phyloP scores from a whole-genome alignment of 2,797 vertebrate genomes.

The Halcyon smyrnensis region DNA sequence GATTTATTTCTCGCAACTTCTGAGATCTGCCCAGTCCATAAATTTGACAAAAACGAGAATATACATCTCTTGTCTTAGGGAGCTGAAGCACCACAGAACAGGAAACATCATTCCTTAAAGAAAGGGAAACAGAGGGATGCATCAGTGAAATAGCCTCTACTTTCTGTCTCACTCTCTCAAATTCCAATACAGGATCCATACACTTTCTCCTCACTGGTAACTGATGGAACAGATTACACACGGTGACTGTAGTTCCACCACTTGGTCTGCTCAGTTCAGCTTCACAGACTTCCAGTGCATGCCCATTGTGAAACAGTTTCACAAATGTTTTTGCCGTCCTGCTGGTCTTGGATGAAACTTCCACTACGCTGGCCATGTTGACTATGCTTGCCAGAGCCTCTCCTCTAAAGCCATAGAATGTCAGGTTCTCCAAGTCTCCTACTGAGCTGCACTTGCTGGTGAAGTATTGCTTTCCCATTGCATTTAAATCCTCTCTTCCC shows the following conservation, averaged over 20 bases:
- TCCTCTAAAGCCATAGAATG: conserved; percentile 91
- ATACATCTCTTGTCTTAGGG: conserved; percentile 86
- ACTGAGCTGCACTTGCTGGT: conserved; percentile 91
- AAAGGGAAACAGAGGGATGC: conserved; percentile 92
- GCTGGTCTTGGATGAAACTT: conserved; percentile 88
- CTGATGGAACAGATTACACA: conserved; percentile 91
- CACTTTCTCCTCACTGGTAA: conserved; percentile 92
- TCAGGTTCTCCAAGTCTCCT: conserved; percentile 86
- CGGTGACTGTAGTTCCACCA: conserved; percentile 87
- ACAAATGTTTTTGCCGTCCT: conserved; percentile 84
- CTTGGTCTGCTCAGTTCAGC: conserved; percentile 86
- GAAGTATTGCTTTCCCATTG: conserved; percentile 86
- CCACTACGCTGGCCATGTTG: conserved; percentile 85
- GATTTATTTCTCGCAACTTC: conserved; percentile 86
- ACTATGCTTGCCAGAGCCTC: conserved; percentile 93
- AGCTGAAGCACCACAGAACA: conserved; percentile 91
- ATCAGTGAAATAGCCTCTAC: conserved; percentile 91
- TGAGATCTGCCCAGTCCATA: conserved; percentile 86
- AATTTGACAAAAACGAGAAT: conserved; percentile 93
- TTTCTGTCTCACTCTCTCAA: conserved; percentile 89
- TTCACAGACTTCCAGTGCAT: conserved; percentile 81
- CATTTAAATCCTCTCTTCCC: conserved; percentile 82
- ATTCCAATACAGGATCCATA: conserved; percentile 87
- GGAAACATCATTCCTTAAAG: conserved; percentile 89
- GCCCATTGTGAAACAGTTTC: conserved; percentile 88